Percentiles rank a stretch among this genome's conserved stretches.
These are phyloP conservation scores for Gasterosteus aculeatus DNA, from an alignment of 2,113 vertebrate genomes.

Conservation along the genomic window DNA sequence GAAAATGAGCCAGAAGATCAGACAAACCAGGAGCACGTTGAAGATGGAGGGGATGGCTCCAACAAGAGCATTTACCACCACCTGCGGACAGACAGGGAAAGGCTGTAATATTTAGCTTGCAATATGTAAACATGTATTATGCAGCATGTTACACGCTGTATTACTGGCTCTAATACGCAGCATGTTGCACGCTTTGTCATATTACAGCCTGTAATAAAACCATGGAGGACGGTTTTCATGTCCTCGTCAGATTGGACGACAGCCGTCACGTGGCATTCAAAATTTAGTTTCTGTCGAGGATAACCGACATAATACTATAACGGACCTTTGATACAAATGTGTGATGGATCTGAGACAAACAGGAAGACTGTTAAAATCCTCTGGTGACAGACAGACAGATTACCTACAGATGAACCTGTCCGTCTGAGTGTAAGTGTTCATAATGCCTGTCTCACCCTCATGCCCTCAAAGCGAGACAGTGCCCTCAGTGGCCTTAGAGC, in stretches of 20 bases:
- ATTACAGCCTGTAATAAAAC: too few species aligned
- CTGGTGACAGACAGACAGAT: slow-evolving; percentile 68
- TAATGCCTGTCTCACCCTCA: slow-evolving; percentile 84
- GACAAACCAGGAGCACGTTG: slow-evolving; percentile 93
- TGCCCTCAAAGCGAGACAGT: slow-evolving; percentile 94
- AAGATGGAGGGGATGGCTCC: slow-evolving; percentile 97
- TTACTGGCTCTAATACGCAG: not conserved
- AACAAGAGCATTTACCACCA: slow-evolving; percentile 94
- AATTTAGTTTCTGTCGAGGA: too few species aligned
- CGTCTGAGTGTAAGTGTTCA: not conserved
- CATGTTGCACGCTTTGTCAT: too few species aligned
- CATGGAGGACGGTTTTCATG: too few species aligned
- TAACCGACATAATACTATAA: too few species aligned
- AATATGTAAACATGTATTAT: too few species aligned
- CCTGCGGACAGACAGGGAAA: slow-evolving; percentile 73
- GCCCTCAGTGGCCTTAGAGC: slow-evolving; percentile 93
- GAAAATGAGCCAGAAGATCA: slow-evolving; percentile 99
- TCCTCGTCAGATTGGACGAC: too few species aligned
- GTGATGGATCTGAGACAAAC: not conserved
- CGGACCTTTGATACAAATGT: not conserved
- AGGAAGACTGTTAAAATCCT: slow-evolving; percentile 79
- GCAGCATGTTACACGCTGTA: not conserved
- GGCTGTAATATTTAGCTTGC: too few species aligned
- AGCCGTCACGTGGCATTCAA: too few species aligned
- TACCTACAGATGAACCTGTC: not conserved